Conservation (phyloP, 2,113 vertebrate species). For the chimpanzee (Pan troglodytes) region NHGRI_mPanTro3-v2.1_pri NC_072410.2:107271501-107272000, state of each 20-base stretch:
- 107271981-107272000: background rate
- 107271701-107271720: background rate
- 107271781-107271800: background rate
- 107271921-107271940: constrained; percentile 99
- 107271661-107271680: background rate
- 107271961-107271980: background rate
- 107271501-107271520: background rate
- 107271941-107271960: constrained; percentile 98
- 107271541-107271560: background rate
- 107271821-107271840: background rate
- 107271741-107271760: accelerated
- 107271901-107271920: constrained; percentile 96
- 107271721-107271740: background rate
- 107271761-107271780: background rate
- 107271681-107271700: background rate
- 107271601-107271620: background rate
- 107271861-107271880: constrained; percentile 93
- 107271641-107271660: background rate
- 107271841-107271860: constrained; percentile 80
- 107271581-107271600: constrained; percentile 21
- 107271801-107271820: background rate
- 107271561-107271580: background rate
- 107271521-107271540: background rate
- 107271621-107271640: background rate
- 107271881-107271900: constrained; percentile 95